These are phyloP conservation scores for Agrotis clavis DNA, from an alignment of 2,888 invertebrate genomes.

Conservation along the genomic window DNA sequence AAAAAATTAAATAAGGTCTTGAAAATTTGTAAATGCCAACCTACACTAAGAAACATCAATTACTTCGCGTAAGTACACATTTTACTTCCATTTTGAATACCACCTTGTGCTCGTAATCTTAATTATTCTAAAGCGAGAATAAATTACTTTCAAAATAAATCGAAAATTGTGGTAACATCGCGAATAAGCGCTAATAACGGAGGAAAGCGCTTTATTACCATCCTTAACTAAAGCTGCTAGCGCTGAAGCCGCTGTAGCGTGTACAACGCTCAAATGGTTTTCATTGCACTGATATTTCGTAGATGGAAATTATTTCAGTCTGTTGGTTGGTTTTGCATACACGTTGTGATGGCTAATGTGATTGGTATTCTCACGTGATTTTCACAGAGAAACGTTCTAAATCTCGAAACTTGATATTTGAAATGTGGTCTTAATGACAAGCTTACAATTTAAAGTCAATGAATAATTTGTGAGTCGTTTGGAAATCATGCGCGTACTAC, in stretches of 20 bases:
- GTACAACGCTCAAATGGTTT: conserved; percentile 45
- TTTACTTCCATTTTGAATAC: neutral
- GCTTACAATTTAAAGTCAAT: neutral
- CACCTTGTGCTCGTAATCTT: neutral
- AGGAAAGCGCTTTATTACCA: conserved; percentile 46
- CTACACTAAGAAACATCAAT: no score
- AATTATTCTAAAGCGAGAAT: neutral
- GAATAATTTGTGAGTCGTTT: no score
- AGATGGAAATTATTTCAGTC: conserved; percentile 22
- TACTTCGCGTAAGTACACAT: neutral
- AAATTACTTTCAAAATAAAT: conserved; percentile 21
- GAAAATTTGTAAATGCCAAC: no score
- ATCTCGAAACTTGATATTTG: neutral
- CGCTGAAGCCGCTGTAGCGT: conserved; percentile 32
- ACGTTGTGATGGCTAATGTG: conserved; percentile 15
- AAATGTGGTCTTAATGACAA: neutral
- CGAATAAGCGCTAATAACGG: conserved; percentile 28
- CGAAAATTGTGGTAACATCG: conserved; percentile 16
- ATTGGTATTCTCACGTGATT: conserved; percentile 20
- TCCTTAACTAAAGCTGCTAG: conserved; percentile 48
- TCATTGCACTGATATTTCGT: conserved; percentile 33
- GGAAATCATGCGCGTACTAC: no score
- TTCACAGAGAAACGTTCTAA: no score
- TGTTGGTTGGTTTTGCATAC: conserved; percentile 9
- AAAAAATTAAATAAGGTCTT: no score